Evolutionary conservation across 2,113 vertebrate species (phyloP), one percentile per base, ranked within the genome.

Genomic region (Perca schrenkii): DNA sequence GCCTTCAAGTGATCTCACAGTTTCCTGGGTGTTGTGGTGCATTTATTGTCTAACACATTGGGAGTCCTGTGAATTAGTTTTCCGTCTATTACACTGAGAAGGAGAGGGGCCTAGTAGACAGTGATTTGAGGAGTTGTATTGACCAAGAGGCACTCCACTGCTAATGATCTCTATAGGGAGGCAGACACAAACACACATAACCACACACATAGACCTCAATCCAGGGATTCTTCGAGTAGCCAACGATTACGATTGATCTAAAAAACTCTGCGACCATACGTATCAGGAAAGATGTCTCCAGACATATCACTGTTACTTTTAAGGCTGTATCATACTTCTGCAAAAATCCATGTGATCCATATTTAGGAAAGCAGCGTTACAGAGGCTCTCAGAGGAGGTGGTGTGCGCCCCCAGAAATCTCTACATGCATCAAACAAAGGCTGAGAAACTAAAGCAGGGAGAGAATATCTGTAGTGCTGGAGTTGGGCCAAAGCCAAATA

Each of bases 101-200:
- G 34, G 36, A 74, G 69, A 46, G 13, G 60, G 16, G 25, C n/a
- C 28, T 46, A 28, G 49, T 6, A 62, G 16, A 52, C 68, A 34
- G 19, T 58, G 40, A 56, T 25, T 52, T 40, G 79, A 84, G 47
- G 80, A 81, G 71, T 7, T 17, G 53, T 83, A 92, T 86, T 91
- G 88, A 90, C 84, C 69, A 65, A 65, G 75, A 86, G 82, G 50
- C n/a, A 6, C 76, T 83, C 40, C 50, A 46, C 64, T 77, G 80
- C 83, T 89, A 90, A 92, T 90, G 82, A 91, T 87, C 89, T 87
- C 84, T 82, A 47, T 3, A 49, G 85, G 86, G 87, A 93, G 86
- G 79, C 8, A 40, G 34, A 67, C 36, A 54, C 56, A 74, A 62
- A 62, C 57, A 78, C 77, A 70, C 64, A 63, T 53, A 72, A 31